A percentile compares a stretch with the other conserved stretches of the same genome.
Conservation (phyloP, 2,888 invertebrate genomes). For the Diarsia mendica region DNA sequence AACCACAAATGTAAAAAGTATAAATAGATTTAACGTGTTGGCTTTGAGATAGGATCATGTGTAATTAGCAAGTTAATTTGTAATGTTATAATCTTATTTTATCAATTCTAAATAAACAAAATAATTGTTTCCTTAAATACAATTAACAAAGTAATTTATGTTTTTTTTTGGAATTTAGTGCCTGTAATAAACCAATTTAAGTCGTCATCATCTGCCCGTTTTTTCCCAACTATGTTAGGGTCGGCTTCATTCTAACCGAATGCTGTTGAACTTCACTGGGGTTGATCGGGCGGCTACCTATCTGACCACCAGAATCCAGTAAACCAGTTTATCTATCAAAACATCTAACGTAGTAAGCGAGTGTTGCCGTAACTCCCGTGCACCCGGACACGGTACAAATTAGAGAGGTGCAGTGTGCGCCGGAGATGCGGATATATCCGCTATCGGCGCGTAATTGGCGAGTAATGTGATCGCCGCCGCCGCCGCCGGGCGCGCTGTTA, state of each 20-base stretch:
- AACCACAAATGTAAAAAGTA: background rate
- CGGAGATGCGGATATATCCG: slow-evolving; percentile 63
- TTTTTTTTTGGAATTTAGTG: too few relatives aligned
- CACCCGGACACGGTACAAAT: slow-evolving; percentile 34
- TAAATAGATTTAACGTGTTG: background rate
- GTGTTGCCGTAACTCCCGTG: slow-evolving; percentile 22
- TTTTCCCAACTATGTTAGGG: background rate
- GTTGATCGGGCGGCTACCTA: background rate
- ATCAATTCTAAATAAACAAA: background rate
- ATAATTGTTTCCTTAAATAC: background rate
- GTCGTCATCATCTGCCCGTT: background rate
- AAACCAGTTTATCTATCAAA: background rate
- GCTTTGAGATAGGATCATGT: too few relatives aligned
- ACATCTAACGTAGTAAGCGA: background rate
- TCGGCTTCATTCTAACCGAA: background rate
- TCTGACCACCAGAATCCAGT: background rate
- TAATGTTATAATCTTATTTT: background rate
- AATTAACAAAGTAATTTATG: background rate
- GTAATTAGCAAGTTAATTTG: background rate
- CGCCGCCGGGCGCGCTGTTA: slow-evolving; percentile 41
- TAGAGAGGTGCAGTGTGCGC: slow-evolving; percentile 56
- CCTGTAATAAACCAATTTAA: background rate
- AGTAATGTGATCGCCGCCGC: slow-evolving; percentile 69
- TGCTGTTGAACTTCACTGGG: background rate
- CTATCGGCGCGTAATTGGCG: slow-evolving; percentile 70